A percentile compares a stretch with the other conserved stretches of the same genome.
Conservation (phyloP, 2,113 vertebrate genomes). For the Muntiacus reevesi region DNA sequence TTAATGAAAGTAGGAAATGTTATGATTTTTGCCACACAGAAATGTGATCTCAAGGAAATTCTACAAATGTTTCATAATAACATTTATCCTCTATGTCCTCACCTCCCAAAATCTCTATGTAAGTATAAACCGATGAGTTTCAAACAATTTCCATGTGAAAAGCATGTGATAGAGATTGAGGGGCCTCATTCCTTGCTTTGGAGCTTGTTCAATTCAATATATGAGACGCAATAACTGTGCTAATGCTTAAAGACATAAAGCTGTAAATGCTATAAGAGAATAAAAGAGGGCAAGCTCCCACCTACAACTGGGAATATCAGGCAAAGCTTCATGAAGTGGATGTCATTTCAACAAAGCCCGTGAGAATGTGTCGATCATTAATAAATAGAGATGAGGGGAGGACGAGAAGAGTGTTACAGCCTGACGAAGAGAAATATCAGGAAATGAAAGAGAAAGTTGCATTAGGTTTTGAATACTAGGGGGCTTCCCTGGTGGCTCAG, state of each 20-base stretch:
- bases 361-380: not conserved
- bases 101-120: not conserved
- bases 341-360: not conserved
- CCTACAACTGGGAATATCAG: not conserved
- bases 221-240: not conserved
- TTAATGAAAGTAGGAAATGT: not conserved
- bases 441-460: not conserved
- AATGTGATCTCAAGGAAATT: not conserved
- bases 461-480: not conserved
- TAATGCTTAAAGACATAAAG: not conserved
- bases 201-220: not conserved
- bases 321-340: not conserved
- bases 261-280: not conserved
- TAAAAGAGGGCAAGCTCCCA: not conserved
- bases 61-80: not conserved
- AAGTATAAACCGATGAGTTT: not conserved
- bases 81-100: not conserved
- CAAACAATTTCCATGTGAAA: not conserved
- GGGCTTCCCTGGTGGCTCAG: not conserved
- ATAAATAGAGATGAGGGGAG: not conserved
- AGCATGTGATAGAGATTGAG: not conserved
- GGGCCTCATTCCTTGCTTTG: not conserved
- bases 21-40: slow-evolving; percentile 10
- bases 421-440: not conserved
- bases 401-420: not conserved